Percentiles rank a stretch among this genome's conserved stretches.
phyloP scores from a whole-genome alignment of 2,888 invertebrate species.

The Chloroclysta siterata region DNA sequence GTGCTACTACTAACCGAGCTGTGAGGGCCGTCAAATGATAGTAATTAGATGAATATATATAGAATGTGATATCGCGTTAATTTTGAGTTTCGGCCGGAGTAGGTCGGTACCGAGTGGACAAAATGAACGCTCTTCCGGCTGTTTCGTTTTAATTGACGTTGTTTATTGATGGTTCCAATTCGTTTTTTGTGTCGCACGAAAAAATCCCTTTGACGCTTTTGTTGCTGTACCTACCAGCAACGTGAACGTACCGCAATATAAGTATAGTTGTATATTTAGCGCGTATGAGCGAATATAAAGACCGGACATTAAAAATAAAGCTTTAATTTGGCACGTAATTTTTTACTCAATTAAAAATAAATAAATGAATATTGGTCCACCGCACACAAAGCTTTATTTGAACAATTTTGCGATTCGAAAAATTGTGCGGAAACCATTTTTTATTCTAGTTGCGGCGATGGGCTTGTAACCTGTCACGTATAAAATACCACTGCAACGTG shows the following conservation, averaged over 20 bases:
- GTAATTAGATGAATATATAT: too few relatives aligned
- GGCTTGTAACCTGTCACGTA: too few relatives aligned
- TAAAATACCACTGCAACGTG: too few relatives aligned
- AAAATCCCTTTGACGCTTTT: slow-evolving; percentile 36
- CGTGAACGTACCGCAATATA: background rate
- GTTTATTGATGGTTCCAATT: slow-evolving; percentile 45
- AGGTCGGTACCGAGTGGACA: slow-evolving; percentile 36
- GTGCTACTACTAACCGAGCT: too few relatives aligned
- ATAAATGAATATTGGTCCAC: too few relatives aligned
- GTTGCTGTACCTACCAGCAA: background rate
- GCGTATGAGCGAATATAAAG: slow-evolving; percentile 2
- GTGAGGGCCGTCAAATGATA: too few relatives aligned
- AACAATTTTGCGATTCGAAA: too few relatives aligned
- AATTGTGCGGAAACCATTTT: too few relatives aligned
- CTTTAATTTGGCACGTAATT: background rate
- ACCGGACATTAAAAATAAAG: background rate
- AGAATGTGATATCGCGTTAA: too few relatives aligned
- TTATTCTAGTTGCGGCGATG: too few relatives aligned
- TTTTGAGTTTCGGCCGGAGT: background rate
- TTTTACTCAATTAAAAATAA: background rate
- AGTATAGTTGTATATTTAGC: slow-evolving; percentile 1
- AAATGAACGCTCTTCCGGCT: slow-evolving; percentile 45
- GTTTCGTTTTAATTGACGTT: slow-evolving; percentile 46
- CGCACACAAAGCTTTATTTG: too few relatives aligned
- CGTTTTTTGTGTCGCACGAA: slow-evolving; percentile 37